These are phyloP conservation scores for Aromia moschata DNA, from an alignment of 2,888 invertebrate genomes.

Conservation along the genomic window DNA sequence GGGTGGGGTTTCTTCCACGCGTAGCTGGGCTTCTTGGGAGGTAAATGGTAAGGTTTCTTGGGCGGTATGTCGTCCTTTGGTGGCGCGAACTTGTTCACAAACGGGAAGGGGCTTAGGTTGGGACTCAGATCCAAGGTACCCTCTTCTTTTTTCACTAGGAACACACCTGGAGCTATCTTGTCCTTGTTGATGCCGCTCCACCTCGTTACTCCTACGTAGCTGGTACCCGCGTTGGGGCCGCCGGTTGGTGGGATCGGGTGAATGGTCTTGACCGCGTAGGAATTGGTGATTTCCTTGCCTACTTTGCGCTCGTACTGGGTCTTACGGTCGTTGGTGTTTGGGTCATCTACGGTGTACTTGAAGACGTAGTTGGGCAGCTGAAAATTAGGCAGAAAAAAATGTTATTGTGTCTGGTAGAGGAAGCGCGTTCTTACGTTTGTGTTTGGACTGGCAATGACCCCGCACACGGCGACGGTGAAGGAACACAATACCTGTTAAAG, in stretches of 20 bases:
- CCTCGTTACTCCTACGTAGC: not conserved
- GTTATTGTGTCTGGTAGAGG: too few species aligned
- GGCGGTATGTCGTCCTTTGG: not conserved
- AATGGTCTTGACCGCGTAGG: not conserved
- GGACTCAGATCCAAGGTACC: too few species aligned
- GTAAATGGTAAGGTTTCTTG: too few species aligned
- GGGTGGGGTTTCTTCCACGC: not conserved
- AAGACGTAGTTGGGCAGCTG: not conserved
- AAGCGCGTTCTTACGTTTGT: too few species aligned
- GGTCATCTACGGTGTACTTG: not conserved
- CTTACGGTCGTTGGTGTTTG: not conserved
- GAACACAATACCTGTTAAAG: too few species aligned
- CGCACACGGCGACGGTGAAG: too few species aligned
- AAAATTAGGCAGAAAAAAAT: not conserved
- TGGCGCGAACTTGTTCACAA: not conserved
- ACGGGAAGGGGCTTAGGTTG: not conserved
- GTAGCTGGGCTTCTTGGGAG: not conserved
- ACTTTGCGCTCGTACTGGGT: not conserved
- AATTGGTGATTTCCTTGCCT: not conserved
- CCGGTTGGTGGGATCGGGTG: not conserved
- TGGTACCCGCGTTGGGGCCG: not conserved
- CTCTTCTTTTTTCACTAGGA: not conserved
- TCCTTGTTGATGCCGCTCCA: not conserved
- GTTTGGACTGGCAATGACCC: too few species aligned
- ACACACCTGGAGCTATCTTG: not conserved